A percentile compares a stretch with the other conserved stretches of the same genome.
phyloP scores from a whole-genome alignment of 1,140 invertebrate genomes.

The Aphelenchoides fujianensis region DNA sequence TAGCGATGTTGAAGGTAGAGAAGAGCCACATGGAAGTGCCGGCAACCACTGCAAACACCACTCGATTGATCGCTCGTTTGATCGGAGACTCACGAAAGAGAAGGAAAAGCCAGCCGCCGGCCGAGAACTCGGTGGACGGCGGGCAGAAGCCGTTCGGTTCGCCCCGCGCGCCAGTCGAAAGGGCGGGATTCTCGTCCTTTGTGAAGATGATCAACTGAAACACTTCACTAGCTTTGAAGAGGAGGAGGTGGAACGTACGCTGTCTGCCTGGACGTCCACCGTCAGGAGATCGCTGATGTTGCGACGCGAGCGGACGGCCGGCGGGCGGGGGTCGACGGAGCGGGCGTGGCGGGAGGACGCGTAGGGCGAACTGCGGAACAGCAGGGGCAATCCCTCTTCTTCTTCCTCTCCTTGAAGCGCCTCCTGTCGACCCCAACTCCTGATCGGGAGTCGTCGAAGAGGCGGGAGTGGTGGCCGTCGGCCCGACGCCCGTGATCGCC shows the following conservation, averaged over 20 bases:
- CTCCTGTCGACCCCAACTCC: not conserved
- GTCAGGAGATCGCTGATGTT: slow-evolving; percentile 16
- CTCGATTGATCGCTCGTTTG: not conserved
- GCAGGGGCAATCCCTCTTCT: not conserved
- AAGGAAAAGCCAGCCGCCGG: not conserved
- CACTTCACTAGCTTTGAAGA: not conserved
- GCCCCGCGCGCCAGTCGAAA: not conserved
- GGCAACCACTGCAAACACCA: not conserved
- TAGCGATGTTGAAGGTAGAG: not conserved
- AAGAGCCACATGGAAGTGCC: not conserved
- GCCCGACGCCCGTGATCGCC: not conserved
- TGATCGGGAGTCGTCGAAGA: not conserved
- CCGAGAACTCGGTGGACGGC: not conserved
- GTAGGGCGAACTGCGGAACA: not conserved
- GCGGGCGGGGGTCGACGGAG: not conserved
- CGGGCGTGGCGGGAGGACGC: slow-evolving; percentile 32
- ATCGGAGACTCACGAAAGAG: not conserved
- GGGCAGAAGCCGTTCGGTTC: not conserved
- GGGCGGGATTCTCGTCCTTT: slow-evolving; percentile 33
- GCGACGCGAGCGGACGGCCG: not conserved
- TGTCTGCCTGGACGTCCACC: slow-evolving; percentile 31
- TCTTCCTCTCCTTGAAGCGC: not conserved
- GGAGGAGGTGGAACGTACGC: slow-evolving; percentile 9
- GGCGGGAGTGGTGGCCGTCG: not conserved
- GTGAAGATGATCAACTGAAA: slow-evolving; percentile 42